Percentiles rank a stretch among this genome's conserved stretches.
phyloP scores from a whole-genome alignment of 1,140 invertebrate species.

The Drosophila baimaii region DNA sequence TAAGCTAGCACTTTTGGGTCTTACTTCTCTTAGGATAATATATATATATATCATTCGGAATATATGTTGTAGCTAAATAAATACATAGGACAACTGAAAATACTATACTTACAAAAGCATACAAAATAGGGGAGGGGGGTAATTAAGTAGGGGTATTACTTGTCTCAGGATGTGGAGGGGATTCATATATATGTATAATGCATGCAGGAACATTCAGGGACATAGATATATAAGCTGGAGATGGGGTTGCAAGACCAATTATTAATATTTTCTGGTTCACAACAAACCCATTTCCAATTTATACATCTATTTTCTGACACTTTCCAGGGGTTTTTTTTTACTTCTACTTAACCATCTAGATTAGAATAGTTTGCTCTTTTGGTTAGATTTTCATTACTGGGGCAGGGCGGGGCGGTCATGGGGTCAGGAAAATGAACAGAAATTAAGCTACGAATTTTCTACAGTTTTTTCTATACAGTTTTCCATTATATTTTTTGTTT shows the following conservation, averaged over 20 bases:
- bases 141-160: constrained; percentile 27
- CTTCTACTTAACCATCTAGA: constrained; percentile 36
- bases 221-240: constrained; percentile 33
- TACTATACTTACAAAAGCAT: constrained; percentile 61
- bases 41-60: constrained; percentile 70
- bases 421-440: constrained; percentile 37
- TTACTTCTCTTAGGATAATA: constrained; percentile 52
- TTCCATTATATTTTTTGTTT: constrained; percentile 10
- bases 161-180: constrained; percentile 38
- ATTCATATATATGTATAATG: constrained; percentile 33
- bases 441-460: constrained; percentile 48
- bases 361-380: constrained; percentile 40
- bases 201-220: constrained; percentile 46
- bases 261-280: background rate
- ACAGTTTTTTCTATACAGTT: constrained; percentile 46
- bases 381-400: constrained; percentile 42
- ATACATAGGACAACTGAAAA: constrained; percentile 32
- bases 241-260: background rate
- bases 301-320: constrained; percentile 3
- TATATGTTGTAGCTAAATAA: constrained; percentile 23
- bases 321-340: constrained; percentile 25
- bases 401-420: constrained; percentile 5
- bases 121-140: constrained; percentile 30
- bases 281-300: constrained; percentile 11
- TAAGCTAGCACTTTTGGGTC: constrained; percentile 69